Evolutionary conservation across 1,140 invertebrate genomes (phyloP), one percentile per base, ranked within the genome.

Genomic region (Cydia fagiglandana): DNA sequence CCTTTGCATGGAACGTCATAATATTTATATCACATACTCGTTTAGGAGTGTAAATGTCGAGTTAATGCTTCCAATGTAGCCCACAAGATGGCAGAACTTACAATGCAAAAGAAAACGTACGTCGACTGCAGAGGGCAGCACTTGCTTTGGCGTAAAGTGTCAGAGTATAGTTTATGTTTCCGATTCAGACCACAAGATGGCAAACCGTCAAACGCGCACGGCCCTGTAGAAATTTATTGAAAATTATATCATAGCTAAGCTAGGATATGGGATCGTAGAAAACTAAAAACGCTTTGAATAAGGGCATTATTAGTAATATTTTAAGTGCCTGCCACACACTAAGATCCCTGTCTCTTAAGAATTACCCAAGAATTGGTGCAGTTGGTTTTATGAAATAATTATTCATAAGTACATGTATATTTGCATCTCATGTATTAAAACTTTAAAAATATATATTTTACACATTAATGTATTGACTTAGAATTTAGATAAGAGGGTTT

Each of bases 321-420:
- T 15, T 13, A 50, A 17, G 53, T 17, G 7, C 53, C 53, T 56
- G n/a, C 53, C 53, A 17, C 10, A 47, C 53, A 61, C 15, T 24
- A 24, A 50, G 15, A 24, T 66, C 7, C n/a, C 38, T 24, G n/a
- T 66, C 3, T 73, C 24, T 38, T n/a, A 47, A 76, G 12, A 15
- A 56, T 9, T 10, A 17, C 28, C 6, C 45, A 73, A n/a, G 6
- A 17, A 45, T 24, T 20, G 30, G 20, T 73, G 20, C 73, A 73
- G 15, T 50, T 50, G 15, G 53, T 61, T 47, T 70, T 45, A 56
- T 41, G n/a, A 13, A 75, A 30, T 66, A 66, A 66, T 28, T 38
- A 75, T 24, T 66, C 38, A 61, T n/a, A n/a, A n/a, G n/a, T n/a
- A 61, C 20, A 61, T 61, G 56, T 61, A 75, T 66, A 75, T 47